Evolutionary conservation across 2,797 vertebrate species (phyloP).

Genomic region (Myripristis murdjan): DNA sequence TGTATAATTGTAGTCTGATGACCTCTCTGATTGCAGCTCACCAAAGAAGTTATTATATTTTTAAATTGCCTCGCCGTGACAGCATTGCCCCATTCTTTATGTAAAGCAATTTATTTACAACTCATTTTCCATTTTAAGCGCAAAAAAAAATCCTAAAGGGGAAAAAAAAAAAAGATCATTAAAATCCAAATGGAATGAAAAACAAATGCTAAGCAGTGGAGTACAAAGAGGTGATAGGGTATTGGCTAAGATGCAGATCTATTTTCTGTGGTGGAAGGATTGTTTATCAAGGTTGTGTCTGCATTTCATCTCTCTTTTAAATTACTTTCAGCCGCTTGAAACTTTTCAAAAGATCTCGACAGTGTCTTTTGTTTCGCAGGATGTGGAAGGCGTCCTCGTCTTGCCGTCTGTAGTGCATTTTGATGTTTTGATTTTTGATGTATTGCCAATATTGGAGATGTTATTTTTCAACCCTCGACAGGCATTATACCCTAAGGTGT

Average conservation of each 20-base stretch:
- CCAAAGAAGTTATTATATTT: slow-evolving; percentile 25
- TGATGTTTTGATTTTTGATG: slow-evolving; percentile 13
- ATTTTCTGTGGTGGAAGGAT: no score
- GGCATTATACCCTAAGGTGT: slow-evolving; percentile 1
- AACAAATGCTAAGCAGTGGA: not conserved
- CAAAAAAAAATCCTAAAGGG: slow-evolving; percentile 9
- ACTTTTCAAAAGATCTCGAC: no score
- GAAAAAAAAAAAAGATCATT: not conserved
- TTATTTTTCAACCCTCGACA: not conserved
- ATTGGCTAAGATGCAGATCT: no score
- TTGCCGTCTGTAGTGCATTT: not conserved
- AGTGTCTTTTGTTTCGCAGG: not conserved
- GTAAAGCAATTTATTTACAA: not conserved
- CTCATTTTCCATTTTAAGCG: not conserved
- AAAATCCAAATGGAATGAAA: not conserved
- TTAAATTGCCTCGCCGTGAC: slow-evolving; percentile 1
- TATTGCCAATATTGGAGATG: not conserved
- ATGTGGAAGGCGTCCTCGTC: slow-evolving; percentile 6
- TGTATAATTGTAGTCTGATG: slow-evolving; percentile 3
- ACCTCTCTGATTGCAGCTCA: slow-evolving; percentile 17
- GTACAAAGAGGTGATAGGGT: no score
- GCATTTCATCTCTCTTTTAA: no score
- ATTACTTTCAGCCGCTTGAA: no score
- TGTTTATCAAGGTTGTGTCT: no score
- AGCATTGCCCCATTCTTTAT: not conserved